Evolutionary conservation across 1,140 invertebrate species (phyloP).

Genomic region (Mycetomoellerius zeteki): DNA sequence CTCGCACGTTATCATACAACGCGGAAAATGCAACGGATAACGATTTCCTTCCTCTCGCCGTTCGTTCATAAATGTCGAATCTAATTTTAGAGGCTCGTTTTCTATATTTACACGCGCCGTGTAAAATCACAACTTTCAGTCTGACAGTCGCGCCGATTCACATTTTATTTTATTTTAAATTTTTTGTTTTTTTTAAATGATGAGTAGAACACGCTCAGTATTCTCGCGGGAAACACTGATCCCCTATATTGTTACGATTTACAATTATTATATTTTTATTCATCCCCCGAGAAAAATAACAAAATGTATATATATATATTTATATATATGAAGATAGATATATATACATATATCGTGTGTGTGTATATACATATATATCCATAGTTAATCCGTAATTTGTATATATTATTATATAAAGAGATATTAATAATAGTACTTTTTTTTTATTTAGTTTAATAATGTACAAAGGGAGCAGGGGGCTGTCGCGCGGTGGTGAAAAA

Average conservation of each 20-base stretch:
- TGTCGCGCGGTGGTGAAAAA: conserved; percentile 78
- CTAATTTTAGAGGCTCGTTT: conserved; percentile 49
- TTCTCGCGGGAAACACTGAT: conserved; percentile 61
- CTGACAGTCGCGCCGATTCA: conserved; percentile 72
- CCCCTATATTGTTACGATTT: conserved; percentile 68
- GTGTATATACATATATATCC: conserved; percentile 83
- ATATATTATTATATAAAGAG: conserved; percentile 84
- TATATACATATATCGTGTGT: conserved; percentile 77
- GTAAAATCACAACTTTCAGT: conserved; percentile 78
- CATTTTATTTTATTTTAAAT: conserved; percentile 35
- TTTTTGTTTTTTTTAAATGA: conserved; percentile 63
- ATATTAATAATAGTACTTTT: conserved; percentile 84
- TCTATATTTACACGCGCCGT: conserved; percentile 68
- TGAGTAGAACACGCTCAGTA: conserved; percentile 78
- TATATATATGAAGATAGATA: conserved; percentile 73
- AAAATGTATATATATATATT: conserved; percentile 78
- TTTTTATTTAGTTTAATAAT: conserved; percentile 84
- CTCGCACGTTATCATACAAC: conserved; percentile 18
- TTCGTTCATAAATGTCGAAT: conserved; percentile 60
- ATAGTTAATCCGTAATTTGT: conserved; percentile 81
- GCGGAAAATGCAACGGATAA: conserved; percentile 65
- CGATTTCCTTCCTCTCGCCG: conserved; percentile 44
- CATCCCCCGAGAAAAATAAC: conserved; percentile 81
- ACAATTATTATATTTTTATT: conserved; percentile 77
- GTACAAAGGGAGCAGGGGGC: conserved; percentile 79